phyloP scores from a whole-genome alignment of 2,113 vertebrate genomes.

The Phylloscopus trochiloides region DNA sequence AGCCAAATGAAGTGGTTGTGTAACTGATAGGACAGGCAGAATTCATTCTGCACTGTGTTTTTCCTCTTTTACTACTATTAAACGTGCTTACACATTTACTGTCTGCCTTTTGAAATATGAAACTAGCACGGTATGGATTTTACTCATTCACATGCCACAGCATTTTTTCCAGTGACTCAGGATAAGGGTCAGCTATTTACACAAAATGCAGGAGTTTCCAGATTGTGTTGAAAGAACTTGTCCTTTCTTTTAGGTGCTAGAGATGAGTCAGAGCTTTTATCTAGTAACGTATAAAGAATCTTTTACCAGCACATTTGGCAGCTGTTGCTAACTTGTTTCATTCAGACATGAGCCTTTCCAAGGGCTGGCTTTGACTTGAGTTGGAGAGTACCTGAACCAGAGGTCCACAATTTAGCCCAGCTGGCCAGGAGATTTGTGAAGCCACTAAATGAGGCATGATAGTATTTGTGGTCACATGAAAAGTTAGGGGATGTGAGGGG shows the following conservation, averaged over 20 bases:
- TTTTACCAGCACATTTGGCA: conserved; percentile 37
- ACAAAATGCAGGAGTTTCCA: conserved; percentile 73
- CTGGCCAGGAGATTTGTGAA: neutral
- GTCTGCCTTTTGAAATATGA: conserved; percentile 56
- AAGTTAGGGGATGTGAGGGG: neutral
- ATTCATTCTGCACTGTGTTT: neutral
- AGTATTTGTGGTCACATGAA: neutral
- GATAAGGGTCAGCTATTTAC: conserved; percentile 65
- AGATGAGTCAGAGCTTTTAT: conserved; percentile 50
- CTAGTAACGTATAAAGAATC: conserved; percentile 11
- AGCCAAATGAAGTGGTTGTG: neutral
- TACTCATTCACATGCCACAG: conserved; percentile 63
- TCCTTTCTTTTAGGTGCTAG: conserved; percentile 53
- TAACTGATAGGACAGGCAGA: neutral
- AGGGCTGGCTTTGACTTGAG: neutral
- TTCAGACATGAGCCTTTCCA: neutral
- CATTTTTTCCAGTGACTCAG: conserved; percentile 76
- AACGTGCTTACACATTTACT: conserved; percentile 36
- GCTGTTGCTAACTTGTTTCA: conserved; percentile 9
- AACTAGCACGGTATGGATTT: conserved; percentile 41
- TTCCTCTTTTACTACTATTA: neutral
- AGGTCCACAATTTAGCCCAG: rapidly evolving
- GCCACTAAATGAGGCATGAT: neutral
- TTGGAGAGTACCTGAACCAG: neutral
- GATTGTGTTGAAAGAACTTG: conserved; percentile 67